A percentile compares a stretch with the other conserved stretches of the same genome.
Evolutionary conservation across 2,797 vertebrate species (phyloP).

Genomic region (Parambassis ranga): DNA sequence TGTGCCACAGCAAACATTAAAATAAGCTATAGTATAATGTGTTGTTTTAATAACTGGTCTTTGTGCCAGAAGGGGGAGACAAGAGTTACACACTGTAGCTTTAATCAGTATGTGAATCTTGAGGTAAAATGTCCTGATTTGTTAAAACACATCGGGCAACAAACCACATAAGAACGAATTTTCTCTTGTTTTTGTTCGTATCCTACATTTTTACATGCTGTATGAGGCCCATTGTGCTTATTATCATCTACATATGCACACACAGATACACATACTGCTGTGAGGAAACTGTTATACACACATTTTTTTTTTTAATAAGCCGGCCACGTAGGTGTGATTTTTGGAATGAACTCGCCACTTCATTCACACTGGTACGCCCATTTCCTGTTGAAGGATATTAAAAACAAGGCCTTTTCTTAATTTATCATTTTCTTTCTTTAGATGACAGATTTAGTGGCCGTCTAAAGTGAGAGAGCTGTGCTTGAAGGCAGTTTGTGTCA

Average conservation of each 20-base stretch:
- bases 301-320: conserved; percentile 29
- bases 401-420: conserved; percentile 48
- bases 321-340: conserved; percentile 64
- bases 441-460: conserved; percentile 44
- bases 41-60: too few relatives aligned
- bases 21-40: too few relatives aligned
- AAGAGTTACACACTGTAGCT: too few relatives aligned
- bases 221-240: neutral
- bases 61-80: too few relatives aligned
- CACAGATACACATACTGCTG: neutral
- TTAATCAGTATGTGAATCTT: too few relatives aligned
- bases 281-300: conserved; percentile 23
- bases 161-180: too few relatives aligned
- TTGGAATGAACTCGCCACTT: conserved; percentile 44
- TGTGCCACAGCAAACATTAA: too few relatives aligned
- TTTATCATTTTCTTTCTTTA: conserved; percentile 27
- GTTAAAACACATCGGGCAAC: too few relatives aligned
- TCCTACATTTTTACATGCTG: too few relatives aligned
- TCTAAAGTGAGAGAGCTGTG: conserved; percentile 15
- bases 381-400: conserved; percentile 64
- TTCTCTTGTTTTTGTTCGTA: too few relatives aligned
- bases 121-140: too few relatives aligned
- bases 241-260: neutral
- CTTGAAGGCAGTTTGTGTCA: conserved; percentile 19
- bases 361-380: conserved; percentile 29